Evolutionary conservation across 92 coral and sea anemone species (phyloP), one percentile per base, ranked within the genome.

Genomic region (Umimayanthus chanpuru): DNA sequence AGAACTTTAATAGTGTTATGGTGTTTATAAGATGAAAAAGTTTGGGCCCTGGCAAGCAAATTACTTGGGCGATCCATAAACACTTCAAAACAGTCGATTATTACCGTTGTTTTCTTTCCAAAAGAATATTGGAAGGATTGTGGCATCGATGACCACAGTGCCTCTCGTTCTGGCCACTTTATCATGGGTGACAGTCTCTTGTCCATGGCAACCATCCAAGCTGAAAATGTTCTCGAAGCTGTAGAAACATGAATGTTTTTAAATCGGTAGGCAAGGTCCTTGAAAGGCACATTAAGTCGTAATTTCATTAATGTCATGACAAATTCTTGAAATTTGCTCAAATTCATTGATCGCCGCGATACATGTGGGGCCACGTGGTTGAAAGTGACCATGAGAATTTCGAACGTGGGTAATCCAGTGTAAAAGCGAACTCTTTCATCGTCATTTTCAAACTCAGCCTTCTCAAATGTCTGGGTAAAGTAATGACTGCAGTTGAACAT

Each of bases 1-100:
- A 89, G 73, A 28, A 91, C 89, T 85, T 91, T 91, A 77, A 89
- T 72, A 1, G 93, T 91, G 82, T 91, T 91, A 78, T 91, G 93
- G 36, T 90, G 91, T 56, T 92, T 92, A 53, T 87, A 92, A 32
- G 72, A 71, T 20, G 91, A 90, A 39, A 77, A 92, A 43, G 94
- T 89, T 53, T 85, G 90, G 23, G 92, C 94, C 61, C 92, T 73
- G 44, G 92, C 92, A 77, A 92, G 87, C 44, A 80, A 81, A 80
- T 88, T 88, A 16, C 88, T 77, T 78, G 93, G 91, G 15, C 91
- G 85, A 66, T 88, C 91, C 26, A 86, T 80, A 20, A 88, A 91
- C 21, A 88, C 85, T 76, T 87, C 91, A 61, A 91, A 91, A 44
- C 92, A 88, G 67, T 91, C 93, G 44, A 91, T 91, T 10, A 89